Evolutionary conservation across 2,113 vertebrate genomes (phyloP), one percentile per base, ranked within the genome.

Genomic region (Acanthisitta chloris): DNA sequence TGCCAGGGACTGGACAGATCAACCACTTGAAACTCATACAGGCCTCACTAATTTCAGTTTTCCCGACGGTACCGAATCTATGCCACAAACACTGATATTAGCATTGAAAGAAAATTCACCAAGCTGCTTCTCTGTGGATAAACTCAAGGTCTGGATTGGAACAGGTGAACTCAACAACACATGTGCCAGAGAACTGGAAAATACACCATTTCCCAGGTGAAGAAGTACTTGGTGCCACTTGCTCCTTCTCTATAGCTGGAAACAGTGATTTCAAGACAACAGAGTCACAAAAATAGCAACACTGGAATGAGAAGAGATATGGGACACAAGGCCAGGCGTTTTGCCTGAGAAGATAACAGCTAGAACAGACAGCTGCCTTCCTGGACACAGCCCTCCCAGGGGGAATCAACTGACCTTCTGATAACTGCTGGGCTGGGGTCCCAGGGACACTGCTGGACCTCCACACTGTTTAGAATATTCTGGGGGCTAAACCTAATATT

Each of bases 281-380:
- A 78, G 61, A 64, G 65, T 78, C 59, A 84, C 76, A 92, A 91
- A 95, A 96, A 96, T 88, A 94, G 86, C 69, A 83, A 51, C 67
- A 43, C 3, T 92, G 72, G 86, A 94, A 90, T 66, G 51, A 33
- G 6, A 42, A 51, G 19, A 90, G 82, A 66, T 86, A 86, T 0
- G 38, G 67, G 33, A 70, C 38, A 57, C 19, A 49, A 80, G 65
- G 67, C 9, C 67, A 83, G 38, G 62, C 36, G 0, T 88, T 86
- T 92, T 92, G 42, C 76, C 46, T 73, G 64, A 65, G 76, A 64
- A 92, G 90, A 95, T 77, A 92, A 62, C 55, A 86, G 72, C 79
- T 66, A 83, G 49, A 90, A 70, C 58, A 74, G 38, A 67, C 88
- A 92, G 43, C 86, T 96, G 90, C 64, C 64, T 62, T 77, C 64